phyloP scores from a whole-genome alignment of 2,113 vertebrate genomes.

The Leucosticte australis region DNA sequence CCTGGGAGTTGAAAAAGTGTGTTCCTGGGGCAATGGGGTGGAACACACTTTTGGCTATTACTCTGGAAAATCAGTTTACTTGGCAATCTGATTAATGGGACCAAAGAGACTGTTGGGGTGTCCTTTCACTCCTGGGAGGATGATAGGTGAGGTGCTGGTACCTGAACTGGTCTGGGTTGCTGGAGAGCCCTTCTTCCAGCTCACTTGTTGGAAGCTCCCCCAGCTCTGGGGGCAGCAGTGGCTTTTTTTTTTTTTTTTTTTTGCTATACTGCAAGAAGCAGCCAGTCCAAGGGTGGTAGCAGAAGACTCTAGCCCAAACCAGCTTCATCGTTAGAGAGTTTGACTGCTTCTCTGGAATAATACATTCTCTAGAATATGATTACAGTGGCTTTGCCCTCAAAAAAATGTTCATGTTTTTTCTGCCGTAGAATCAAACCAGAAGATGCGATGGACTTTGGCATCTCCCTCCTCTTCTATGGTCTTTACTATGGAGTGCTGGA shows the following conservation, averaged over 20 bases:
- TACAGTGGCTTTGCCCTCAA: background rate
- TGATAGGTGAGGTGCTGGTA: background rate
- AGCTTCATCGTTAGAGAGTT: background rate
- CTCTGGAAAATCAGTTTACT: background rate
- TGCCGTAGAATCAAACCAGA: slow-evolving; percentile 91
- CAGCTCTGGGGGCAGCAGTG: background rate
- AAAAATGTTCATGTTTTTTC: background rate
- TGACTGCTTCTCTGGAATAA: background rate
- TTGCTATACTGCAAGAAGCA: background rate
- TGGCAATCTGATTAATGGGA: too few relatives aligned
- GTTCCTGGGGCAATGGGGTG: fast-evolving
- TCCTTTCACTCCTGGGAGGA: background rate
- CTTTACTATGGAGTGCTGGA: slow-evolving; percentile 97
- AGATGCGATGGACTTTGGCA: slow-evolving; percentile 96
- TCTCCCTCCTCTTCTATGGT: slow-evolving; percentile 95
- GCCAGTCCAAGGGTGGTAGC: background rate
- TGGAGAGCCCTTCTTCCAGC: background rate
- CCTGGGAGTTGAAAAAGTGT: too few relatives aligned
- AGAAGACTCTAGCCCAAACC: background rate
- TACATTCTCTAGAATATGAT: background rate
- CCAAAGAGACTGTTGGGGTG: background rate
- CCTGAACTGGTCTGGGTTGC: background rate
- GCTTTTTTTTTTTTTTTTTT: background rate
- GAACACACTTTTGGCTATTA: fast-evolving
- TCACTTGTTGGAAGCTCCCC: background rate